Base-by-base conservation (phyloP, 1,140 invertebrate species). In the Heliconius melpomene region DNA sequence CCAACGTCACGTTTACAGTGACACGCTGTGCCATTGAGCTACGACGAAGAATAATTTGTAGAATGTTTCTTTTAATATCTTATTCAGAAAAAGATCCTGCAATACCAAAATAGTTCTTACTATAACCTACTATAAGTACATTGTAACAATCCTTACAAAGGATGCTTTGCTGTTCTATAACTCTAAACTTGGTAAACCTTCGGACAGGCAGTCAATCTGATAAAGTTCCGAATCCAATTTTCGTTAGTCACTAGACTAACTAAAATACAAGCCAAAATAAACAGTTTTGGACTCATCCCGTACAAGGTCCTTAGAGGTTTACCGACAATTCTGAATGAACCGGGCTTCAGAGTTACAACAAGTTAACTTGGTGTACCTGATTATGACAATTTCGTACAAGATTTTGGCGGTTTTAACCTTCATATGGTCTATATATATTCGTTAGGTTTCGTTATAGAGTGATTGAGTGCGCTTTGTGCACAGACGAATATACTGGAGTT, bases 221-320 rank as follows among this genome's bases (percentile, higher is more conserved):
- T 66, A 66, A 66, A 66, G 60, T 66, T 66, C 11, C n/a, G 60
- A 66, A 66, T 66, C 60, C 60, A 66, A 66, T 66, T 66, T 66
- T 66, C 60, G 60, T 66, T 66, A 66, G 60, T 66, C 60, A 66
- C 60, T 66, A 66, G 60, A 0, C 23, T 36, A 50, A 75, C 52
- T 75, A 36, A 72, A 75, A 75, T 46, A 76, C 75, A 70, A 76
- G 75, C 36, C 29, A 76, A 70, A 70, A 76, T 76, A 60, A 76
- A 70, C 75, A 76, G 36, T 50, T 76, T 76, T 23, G 11, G 57
- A 75, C 20, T 52, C 20, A 76, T 66, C 57, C 75, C 40, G n/a
- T 52, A 52, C 73, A 26, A 26, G 60, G 60, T 70, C 57, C 74
- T 38, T 50, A 70, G 57, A 40, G 75, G 57, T 70, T 70, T 18